phyloP scores from a whole-genome alignment of 2,888 invertebrate species.

The Hyposoter dolosus region DNA sequence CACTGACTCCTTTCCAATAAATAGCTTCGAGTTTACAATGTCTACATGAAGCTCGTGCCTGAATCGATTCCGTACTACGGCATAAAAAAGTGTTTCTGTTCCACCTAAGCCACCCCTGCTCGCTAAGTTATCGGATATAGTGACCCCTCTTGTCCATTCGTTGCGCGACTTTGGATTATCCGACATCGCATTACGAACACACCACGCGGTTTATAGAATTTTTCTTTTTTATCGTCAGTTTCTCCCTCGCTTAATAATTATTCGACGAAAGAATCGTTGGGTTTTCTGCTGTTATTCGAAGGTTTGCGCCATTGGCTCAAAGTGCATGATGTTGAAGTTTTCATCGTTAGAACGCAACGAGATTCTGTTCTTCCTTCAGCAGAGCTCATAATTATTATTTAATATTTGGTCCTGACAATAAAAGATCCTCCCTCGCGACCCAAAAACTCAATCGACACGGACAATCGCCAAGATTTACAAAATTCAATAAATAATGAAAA shows the following conservation, averaged over 20 bases:
- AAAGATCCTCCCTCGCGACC: too few relatives aligned
- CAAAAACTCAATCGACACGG: too few relatives aligned
- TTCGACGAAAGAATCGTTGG: not conserved
- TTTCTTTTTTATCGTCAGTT: not conserved
- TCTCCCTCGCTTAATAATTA: not conserved
- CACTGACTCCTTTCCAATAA: conserved; percentile 41
- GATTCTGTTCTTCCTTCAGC: too few relatives aligned
- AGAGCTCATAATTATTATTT: too few relatives aligned
- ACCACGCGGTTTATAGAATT: conserved; percentile 21
- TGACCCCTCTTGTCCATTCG: conserved; percentile 17
- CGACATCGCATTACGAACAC: conserved; percentile 9
- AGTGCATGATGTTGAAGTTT: too few relatives aligned
- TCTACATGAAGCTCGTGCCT: not conserved
- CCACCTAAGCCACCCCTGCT: conserved; percentile 26
- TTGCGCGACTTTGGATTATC: conserved; percentile 35
- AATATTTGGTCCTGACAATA: too few relatives aligned
- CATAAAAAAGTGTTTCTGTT: conserved; percentile 33
- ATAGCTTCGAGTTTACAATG: conserved; percentile 13
- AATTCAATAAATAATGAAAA: too few relatives aligned
- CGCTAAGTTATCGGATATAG: conserved; percentile 48
- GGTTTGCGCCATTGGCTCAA: not conserved
- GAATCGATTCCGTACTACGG: conserved; percentile 45
- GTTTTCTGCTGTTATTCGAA: not conserved
- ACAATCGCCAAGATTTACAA: too few relatives aligned
- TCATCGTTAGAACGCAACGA: too few relatives aligned